Evolutionary conservation across 35 echinoderm and acorn worm genomes (phyloP).

Genomic region (Apostichopus parvimensis): DNA sequence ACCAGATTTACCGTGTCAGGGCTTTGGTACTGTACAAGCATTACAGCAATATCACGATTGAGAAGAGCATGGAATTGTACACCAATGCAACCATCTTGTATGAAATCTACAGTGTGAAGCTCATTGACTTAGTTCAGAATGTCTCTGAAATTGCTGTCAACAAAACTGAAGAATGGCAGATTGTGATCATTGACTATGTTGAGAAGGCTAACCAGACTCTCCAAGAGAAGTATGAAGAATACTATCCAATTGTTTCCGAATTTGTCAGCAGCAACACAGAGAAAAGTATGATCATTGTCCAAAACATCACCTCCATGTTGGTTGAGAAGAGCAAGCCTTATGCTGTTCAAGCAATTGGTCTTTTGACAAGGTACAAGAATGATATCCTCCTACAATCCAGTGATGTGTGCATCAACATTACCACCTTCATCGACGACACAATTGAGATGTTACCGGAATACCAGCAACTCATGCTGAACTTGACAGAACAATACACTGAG

Average conservation of each 20-base stretch:
- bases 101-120: slow-evolving; percentile 53
- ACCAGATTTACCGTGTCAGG: slow-evolving; percentile 40
- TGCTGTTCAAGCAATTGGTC: background rate
- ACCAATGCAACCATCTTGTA: slow-evolving; percentile 25
- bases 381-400: background rate
- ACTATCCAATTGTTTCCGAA: slow-evolving; percentile 39
- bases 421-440: background rate
- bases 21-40: slow-evolving; percentile 41
- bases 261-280: slow-evolving; percentile 61
- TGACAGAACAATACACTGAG: slow-evolving; percentile 54
- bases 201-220: slow-evolving; percentile 52
- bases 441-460: slow-evolving; percentile 33
- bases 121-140: slow-evolving; percentile 25
- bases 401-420: slow-evolving; percentile 47
- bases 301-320: slow-evolving; percentile 32
- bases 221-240: slow-evolving; percentile 10
- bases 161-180: slow-evolving; percentile 9
- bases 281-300: slow-evolving; percentile 19
- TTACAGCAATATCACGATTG: slow-evolving; percentile 47
- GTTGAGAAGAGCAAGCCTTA: slow-evolving; percentile 47
- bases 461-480: slow-evolving; percentile 40
- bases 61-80: slow-evolving; percentile 64
- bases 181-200: slow-evolving; percentile 5
- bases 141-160: slow-evolving; percentile 25
- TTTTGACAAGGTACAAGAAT: slow-evolving; percentile 18